Evolutionary conservation across 2,113 vertebrate species (phyloP).

Genomic region (Takifugu flavidus): DNA sequence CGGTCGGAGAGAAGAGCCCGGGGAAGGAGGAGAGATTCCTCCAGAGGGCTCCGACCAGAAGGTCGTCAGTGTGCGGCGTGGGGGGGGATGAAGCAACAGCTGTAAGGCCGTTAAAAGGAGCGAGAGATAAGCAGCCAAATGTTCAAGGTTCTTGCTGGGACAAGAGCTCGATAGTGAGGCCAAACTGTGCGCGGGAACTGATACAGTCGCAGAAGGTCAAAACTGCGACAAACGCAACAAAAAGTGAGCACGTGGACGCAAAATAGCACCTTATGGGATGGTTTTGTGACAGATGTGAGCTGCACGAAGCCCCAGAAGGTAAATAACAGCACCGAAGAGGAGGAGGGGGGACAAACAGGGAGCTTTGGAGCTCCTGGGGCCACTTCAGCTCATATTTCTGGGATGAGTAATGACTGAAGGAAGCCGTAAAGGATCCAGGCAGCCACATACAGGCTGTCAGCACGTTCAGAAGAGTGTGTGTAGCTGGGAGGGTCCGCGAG

Average conservation of each 20-base stretch:
- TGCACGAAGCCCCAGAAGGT: slow-evolving; percentile 6
- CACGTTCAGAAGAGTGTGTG: slow-evolving; percentile 37
- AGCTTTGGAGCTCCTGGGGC: slow-evolving; percentile 37
- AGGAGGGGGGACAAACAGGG: slow-evolving; percentile 19
- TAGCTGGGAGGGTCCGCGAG: slow-evolving; percentile 4
- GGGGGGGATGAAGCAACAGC: slow-evolving; percentile 5
- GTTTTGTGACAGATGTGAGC: neutral
- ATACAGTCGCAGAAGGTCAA: too few species aligned
- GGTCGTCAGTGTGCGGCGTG: slow-evolving; percentile 6
- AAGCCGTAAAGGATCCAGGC: slow-evolving; percentile 27
- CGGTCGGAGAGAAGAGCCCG: slow-evolving; percentile 36
- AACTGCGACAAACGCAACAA: too few species aligned
- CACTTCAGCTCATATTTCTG: slow-evolving; percentile 55
- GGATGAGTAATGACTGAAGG: slow-evolving; percentile 50
- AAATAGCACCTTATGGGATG: too few species aligned
- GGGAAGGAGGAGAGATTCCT: slow-evolving; percentile 48
- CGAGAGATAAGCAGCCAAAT: neutral
- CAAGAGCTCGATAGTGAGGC: too few species aligned
- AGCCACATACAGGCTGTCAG: slow-evolving; percentile 36
- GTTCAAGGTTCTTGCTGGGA: too few species aligned
- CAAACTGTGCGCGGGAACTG: too few species aligned
- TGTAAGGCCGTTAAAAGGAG: slow-evolving; percentile 9
- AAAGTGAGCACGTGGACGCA: too few species aligned
- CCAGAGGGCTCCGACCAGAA: slow-evolving; percentile 32
- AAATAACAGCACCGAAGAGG: slow-evolving; percentile 17